Base-by-base conservation (phyloP, 2,888 invertebrate genomes). In the Lasioglossum calceatum region DNA sequence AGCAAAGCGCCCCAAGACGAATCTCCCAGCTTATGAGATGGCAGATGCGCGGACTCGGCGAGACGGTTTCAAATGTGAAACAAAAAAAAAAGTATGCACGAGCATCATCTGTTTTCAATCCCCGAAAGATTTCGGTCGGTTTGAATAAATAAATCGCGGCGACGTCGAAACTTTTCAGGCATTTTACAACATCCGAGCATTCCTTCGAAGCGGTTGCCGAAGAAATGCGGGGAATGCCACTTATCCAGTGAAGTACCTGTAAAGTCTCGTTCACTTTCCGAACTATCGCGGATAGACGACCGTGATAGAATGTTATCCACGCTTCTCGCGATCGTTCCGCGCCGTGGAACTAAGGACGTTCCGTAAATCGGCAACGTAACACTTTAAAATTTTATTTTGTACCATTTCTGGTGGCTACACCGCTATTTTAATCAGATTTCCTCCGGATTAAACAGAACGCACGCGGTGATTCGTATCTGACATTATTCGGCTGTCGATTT, bases 181-280 rank as follows among this genome's bases (percentile, higher is more conserved):
- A 88, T 92, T 92, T 92, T 92, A 91, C 90, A 91, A 87, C 90
- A 87, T 77, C 42, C 87, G 87, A 77, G 85, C 88, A 82, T 84
- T 83, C 83, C 82, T 50, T 47, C 58, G 88, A 72, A 79, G 84
- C 86, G 85, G 88, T 85, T 85, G 88, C 81, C 80, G 88, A 78
- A 83, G 87, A 89, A 89, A 89, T 87, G 88, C 84, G 81, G 83
- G 86, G 83, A 88, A 89, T 89, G 89, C 92, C 92, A 93, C 93
- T 93, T 93, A 93, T 93, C 92, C 92, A 89, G 87, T 91, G 89
- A 93, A 92, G 92, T 92, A 92, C 92, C 92, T 91, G 91, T 91
- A 92, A 92, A 93, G 92, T 92, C 91, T 91, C 90, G 89, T 90
- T 91, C 89, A 79, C 85, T 87, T 87, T 77, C 67, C 82, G 77